Conservation (phyloP, 2,888 invertebrate species). For the Lasioglossum zephyrum region DNA sequence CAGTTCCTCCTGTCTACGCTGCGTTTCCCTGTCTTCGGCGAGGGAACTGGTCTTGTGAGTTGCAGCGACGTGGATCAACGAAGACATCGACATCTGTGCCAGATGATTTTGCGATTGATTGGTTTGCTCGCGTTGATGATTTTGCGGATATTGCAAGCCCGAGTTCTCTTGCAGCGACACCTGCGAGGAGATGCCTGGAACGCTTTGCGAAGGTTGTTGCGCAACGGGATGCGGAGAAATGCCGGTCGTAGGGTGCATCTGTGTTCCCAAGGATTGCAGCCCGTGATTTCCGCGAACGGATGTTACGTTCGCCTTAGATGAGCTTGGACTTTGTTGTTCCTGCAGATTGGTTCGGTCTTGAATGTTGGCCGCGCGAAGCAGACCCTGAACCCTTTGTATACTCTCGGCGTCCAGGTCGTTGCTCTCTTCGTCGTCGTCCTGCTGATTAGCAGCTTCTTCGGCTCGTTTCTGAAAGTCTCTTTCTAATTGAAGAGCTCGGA, state of each 20-base stretch:
- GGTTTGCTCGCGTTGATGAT: slow-evolving; percentile 49
- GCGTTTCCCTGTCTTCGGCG: slow-evolving; percentile 84
- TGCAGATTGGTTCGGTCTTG: slow-evolving; percentile 77
- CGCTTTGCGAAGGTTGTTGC: slow-evolving; percentile 46
- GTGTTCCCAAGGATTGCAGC: slow-evolving; percentile 82
- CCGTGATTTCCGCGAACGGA: slow-evolving; percentile 74
- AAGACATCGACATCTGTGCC: slow-evolving; percentile 66
- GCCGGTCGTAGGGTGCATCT: slow-evolving; percentile 26
- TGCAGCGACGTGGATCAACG: slow-evolving; percentile 66
- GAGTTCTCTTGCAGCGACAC: slow-evolving; percentile 53
- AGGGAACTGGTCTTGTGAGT: slow-evolving; percentile 72
- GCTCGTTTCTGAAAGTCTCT: slow-evolving; percentile 97
- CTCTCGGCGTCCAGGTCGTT: slow-evolving; percentile 84
- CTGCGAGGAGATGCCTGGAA: neutral
- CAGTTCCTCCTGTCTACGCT: slow-evolving; percentile 86
- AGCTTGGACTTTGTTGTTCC: slow-evolving; percentile 76
- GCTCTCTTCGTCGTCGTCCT: slow-evolving; percentile 88
- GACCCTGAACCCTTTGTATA: slow-evolving; percentile 85
- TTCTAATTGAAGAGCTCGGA: slow-evolving; percentile 95
- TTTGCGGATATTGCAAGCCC: slow-evolving; percentile 41
- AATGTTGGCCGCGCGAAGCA: slow-evolving; percentile 84
- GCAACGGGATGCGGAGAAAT: slow-evolving; percentile 10
- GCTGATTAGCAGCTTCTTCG: slow-evolving; percentile 90
- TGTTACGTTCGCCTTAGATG: slow-evolving; percentile 72
- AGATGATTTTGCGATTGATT: slow-evolving; percentile 47